Percentiles rank a stretch among this genome's conserved stretches.
phyloP scores from a whole-genome alignment of 92 coral and sea anemone genomes.

The Palythoa grandis region DNA sequence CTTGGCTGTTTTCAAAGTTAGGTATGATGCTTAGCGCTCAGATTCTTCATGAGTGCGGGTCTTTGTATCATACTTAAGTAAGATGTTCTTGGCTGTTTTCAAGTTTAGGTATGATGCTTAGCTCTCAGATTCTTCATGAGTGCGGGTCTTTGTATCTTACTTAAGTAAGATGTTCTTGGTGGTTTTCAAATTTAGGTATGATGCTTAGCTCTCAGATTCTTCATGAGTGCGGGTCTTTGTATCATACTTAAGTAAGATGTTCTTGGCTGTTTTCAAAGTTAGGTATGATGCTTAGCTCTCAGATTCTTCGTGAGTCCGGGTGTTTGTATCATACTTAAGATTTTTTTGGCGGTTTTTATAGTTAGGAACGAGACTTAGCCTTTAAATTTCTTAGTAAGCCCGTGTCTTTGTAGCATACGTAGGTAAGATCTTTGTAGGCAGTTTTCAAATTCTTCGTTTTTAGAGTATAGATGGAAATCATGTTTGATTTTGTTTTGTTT shows the following conservation, averaged over 20 bases:
- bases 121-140: not conserved
- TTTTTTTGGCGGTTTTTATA: not conserved
- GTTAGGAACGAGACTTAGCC: too few relatives aligned
- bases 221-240: not conserved
- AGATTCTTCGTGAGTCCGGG: not conserved
- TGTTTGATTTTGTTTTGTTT: too few relatives aligned
- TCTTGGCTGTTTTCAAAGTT: not conserved
- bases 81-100: not conserved
- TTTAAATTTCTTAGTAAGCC: not conserved
- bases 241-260: not conserved
- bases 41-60: not conserved
- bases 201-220: constrained; percentile 7
- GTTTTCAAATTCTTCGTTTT: too few relatives aligned
- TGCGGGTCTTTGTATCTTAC: not conserved
- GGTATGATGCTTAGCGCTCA: not conserved
- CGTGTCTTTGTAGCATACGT: too few relatives aligned
- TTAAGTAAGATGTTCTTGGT: not conserved
- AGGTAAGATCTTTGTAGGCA: not conserved
- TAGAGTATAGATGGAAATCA: too few relatives aligned
- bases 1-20: not conserved
- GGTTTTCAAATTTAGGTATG: not conserved
- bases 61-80: not conserved
- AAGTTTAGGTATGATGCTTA: not conserved
- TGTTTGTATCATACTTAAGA: not conserved
- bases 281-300: not conserved